Base-by-base conservation (phyloP, 2,797 vertebrate species). In the Hozukius guyotensis region DNA sequence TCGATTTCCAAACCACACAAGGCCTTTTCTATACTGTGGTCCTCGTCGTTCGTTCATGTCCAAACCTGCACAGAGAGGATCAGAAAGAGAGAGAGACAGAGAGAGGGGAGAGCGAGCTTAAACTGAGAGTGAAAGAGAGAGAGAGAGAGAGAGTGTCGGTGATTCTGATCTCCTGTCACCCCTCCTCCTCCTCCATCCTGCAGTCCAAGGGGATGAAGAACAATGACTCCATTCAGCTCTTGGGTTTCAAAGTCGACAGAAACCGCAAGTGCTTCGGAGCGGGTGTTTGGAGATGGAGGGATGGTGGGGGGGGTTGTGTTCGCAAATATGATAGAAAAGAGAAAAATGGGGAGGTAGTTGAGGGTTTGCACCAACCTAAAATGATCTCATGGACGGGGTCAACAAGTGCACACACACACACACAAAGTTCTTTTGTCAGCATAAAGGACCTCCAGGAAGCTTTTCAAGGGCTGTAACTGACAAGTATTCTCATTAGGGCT, bases 151-250 rank as follows among this genome's bases (percentile, higher is more conserved):
- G 63, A 77, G 42, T 46, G 42, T 32, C 20, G 29, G 87, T 72
- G 89, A 88, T 86, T 87, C 82, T 27, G 67, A 82, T 90, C 89
- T 85, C 67, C 83, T 81, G 85, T 82, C 83, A 72, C 29, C 72
- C 84, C 72, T 12, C 69, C 42, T 4, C 42, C 60, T 9, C 78
- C 57, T 64, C 72, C 79, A 56, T 79, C 72, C 77, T 70, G 65
- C 72, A 56, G 85, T 86, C 80, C 87, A 79, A 83, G 85, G 78
- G 73, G 63, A 82, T 71, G 78, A 49, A 82, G 87, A 93, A 95
- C 95, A 95, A 95, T 94, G 90, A 81, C 86, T 92, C 85, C 81
- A 92, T 95, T 95, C 92, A 95, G 86, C 84, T 88, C 92, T 92
- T 87, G 75, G 82, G 89, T 93, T 95, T 94, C 92, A 94, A 94